phyloP scores from a whole-genome alignment of 2,797 vertebrate species.

The Scarus forsteni region DNA sequence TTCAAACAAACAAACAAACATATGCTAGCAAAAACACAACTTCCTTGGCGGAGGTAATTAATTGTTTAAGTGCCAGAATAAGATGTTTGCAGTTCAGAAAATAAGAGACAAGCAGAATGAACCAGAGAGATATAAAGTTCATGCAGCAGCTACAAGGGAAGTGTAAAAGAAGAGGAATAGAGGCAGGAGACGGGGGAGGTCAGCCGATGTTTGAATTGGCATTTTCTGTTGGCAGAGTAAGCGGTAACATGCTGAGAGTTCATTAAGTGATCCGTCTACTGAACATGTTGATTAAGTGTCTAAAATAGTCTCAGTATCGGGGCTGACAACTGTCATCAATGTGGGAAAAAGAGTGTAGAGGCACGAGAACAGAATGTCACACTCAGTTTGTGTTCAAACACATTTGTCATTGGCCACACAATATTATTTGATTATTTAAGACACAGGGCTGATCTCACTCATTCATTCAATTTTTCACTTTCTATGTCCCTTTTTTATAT shows the following conservation, averaged over 20 bases:
- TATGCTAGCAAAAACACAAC: too few relatives aligned
- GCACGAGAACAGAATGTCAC: slow-evolving; percentile 38
- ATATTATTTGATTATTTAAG: slow-evolving; percentile 48
- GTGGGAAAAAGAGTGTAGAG: slow-evolving; percentile 43
- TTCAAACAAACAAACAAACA: too few relatives aligned
- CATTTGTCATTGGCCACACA: slow-evolving; percentile 38
- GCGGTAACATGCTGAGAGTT: slow-evolving; percentile 61
- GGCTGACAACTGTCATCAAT: slow-evolving; percentile 50
- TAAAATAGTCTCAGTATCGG: slow-evolving; percentile 52
- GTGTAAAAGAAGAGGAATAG: neutral
- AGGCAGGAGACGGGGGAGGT: neutral
- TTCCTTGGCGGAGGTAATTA: too few relatives aligned
- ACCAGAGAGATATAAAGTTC: neutral
- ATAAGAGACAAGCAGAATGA: neutral
- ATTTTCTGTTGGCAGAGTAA: slow-evolving; percentile 58
- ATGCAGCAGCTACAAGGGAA: neutral
- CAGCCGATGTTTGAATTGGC: slow-evolving; percentile 52
- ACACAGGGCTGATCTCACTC: slow-evolving; percentile 9
- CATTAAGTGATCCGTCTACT: slow-evolving; percentile 73
- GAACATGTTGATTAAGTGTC: slow-evolving; percentile 70
- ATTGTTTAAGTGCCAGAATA: neutral
- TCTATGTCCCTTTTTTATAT: too few relatives aligned
- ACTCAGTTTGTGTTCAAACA: slow-evolving; percentile 44
- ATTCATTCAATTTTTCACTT: too few relatives aligned
- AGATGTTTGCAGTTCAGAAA: neutral